Percentiles rank a stretch among this genome's conserved stretches.
Conservation (phyloP, 2,888 invertebrate genomes). For the Sthenelais limicola region DNA sequence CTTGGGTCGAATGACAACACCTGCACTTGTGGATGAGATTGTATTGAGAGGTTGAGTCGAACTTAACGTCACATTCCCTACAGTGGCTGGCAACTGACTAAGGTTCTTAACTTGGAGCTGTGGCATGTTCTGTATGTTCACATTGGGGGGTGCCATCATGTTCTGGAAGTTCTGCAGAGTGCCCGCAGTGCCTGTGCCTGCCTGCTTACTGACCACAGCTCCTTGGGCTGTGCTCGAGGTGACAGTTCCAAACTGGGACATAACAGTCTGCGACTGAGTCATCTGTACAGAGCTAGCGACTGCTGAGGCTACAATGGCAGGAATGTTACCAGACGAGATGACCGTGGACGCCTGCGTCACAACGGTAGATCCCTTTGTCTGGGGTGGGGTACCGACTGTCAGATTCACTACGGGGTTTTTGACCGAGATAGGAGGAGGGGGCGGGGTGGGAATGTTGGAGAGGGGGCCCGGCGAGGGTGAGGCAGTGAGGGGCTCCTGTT, state of each 20-base stretch:
- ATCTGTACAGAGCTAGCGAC: not conserved
- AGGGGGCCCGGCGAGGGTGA: conserved; percentile 15
- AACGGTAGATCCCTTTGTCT: no score
- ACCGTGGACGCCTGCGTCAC: conserved; percentile 33
- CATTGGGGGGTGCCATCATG: conserved; percentile 34
- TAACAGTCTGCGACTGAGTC: no score
- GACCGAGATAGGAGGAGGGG: not conserved
- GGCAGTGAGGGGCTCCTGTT: conserved; percentile 4
- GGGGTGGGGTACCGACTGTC: conserved; percentile 4
- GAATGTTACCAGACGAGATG: conserved; percentile 29
- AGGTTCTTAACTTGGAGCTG: conserved; percentile 31
- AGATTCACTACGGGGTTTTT: conserved; percentile 17
- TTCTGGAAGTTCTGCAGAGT: conserved; percentile 35
- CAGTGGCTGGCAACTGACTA: not conserved
- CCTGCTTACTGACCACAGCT: conserved; percentile 11
- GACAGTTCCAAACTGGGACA: no score
- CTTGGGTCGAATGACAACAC: no score
- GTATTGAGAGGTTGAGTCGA: not conserved
- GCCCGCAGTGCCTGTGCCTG: conserved; percentile 4
- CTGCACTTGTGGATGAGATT: no score
- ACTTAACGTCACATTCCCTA: not conserved
- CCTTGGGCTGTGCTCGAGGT: not conserved
- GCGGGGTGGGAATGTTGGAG: conserved; percentile 18
- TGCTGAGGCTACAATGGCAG: conserved; percentile 10
- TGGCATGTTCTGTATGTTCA: conserved; percentile 40